Evolutionary conservation across 1,140 invertebrate genomes (phyloP).

Genomic region (Branchinecta lindahli): DNA sequence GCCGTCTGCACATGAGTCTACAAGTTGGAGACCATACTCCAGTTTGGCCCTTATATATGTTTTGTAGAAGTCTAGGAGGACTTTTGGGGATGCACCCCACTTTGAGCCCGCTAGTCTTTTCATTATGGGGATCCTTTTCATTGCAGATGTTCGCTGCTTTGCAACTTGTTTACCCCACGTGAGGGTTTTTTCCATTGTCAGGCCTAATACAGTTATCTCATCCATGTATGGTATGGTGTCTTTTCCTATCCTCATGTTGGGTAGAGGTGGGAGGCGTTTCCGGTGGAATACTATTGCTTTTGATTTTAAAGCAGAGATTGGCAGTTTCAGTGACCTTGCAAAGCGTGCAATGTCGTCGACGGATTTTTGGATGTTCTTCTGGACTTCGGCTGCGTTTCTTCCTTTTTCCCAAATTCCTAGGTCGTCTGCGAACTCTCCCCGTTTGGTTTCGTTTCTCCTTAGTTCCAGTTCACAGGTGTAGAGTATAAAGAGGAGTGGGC

Average conservation of each 20-base stretch:
- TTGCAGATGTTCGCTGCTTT: background rate
- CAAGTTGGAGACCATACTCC: background rate
- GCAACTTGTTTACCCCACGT: background rate
- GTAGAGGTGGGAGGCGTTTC: background rate
- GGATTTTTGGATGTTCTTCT: background rate
- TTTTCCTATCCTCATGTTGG: background rate
- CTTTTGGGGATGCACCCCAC: background rate
- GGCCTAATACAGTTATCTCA: background rate
- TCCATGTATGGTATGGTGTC: background rate
- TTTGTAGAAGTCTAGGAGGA: background rate
- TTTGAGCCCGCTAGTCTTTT: slow-evolving; percentile 1
- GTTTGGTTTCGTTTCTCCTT: background rate
- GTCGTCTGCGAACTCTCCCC: background rate
- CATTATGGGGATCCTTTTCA: background rate
- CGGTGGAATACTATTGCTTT: slow-evolving; percentile 1
- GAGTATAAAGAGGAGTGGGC: background rate
- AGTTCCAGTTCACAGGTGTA: background rate
- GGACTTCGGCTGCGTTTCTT: background rate
- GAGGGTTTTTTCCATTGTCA: background rate
- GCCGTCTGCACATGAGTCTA: background rate
- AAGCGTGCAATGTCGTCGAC: background rate
- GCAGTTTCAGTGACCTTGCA: background rate
- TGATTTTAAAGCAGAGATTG: background rate
- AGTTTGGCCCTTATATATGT: background rate
- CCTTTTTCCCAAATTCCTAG: background rate